Evolutionary conservation across 1,140 invertebrate species (phyloP), one percentile per base, ranked within the genome.

Genomic region (Diachasma alloeum): DNA sequence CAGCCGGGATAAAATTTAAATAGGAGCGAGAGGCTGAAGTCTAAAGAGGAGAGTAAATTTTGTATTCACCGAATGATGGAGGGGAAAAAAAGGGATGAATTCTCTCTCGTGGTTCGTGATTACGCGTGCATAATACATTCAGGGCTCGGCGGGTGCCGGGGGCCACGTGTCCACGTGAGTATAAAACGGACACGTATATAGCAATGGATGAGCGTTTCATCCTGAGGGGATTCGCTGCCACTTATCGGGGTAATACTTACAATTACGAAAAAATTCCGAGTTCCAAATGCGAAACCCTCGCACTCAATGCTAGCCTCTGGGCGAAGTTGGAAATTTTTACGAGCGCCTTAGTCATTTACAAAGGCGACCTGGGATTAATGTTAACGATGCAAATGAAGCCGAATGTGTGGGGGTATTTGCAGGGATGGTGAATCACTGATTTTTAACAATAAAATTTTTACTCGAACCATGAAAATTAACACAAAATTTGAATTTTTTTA

Each of bases 221-320:
- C 75, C 53, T 22, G 53, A 56, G 74, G 80, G 66, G 39, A 59
- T 56, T 37, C 69, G 48, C 72, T 63, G 22, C n/a, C 70, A 72
- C 59, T 74, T 75, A 71, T 74, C 46, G 53, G 36, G 72, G 59
- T 76, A 78, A 78, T 81, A 76, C 74, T 76, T 80, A 76, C 76
- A 79, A 82, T 82, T 80, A 80, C 63, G 81, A 77, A 82, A 82
- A 81, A 81, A 76, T 72, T 37, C 48, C 6, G 68, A 39, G 44
- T n/a, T 56, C 44, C 42, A 56, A 75, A 67, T 68, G 73, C 48
- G 48, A 53, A 53, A 53, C 5, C 48, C 48, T 46, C 48, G 15
- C 15, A 19, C 59, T 10, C 59, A 11, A 17, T 17, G 48, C 4
- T 63, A 26, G 44, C 74, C 19, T 48, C 44, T 56, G 44, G 37